phyloP scores from a whole-genome alignment of 2,113 vertebrate species.

The Chloroceryle aenea region DNA sequence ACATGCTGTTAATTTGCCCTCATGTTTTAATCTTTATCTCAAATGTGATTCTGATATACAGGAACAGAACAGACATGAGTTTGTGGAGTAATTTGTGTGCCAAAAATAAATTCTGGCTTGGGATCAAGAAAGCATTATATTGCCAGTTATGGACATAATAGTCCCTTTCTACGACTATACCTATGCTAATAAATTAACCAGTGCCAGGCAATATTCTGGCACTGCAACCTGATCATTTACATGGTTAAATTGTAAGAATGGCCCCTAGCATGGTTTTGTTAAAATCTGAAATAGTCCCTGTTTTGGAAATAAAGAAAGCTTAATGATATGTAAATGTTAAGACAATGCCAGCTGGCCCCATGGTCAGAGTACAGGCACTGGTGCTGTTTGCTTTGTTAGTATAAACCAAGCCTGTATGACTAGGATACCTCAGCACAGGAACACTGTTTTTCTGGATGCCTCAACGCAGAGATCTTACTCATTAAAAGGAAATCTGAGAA shows the following conservation, averaged over 20 bases:
- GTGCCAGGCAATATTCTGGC: neutral
- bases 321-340: neutral
- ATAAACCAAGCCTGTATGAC: neutral
- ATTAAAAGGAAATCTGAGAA: neutral
- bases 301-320: neutral
- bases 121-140: neutral
- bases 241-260: neutral
- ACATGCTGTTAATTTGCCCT: neutral
- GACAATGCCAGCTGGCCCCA: neutral
- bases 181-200: neutral
- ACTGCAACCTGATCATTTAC: neutral
- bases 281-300: neutral
- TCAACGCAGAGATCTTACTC: neutral
- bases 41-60: constrained; percentile 27
- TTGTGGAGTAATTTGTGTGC: neutral
- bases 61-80: neutral
- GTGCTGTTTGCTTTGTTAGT: neutral
- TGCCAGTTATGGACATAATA: neutral
- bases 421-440: neutral
- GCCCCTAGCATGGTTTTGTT: neutral
- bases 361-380: neutral
- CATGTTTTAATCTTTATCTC: constrained; percentile 39
- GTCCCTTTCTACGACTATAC: neutral
- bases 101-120: constrained; percentile 17
- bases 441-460: neutral